phyloP scores from a whole-genome alignment of 2,888 invertebrate genomes.

The Hanleya hanleyi region DNA sequence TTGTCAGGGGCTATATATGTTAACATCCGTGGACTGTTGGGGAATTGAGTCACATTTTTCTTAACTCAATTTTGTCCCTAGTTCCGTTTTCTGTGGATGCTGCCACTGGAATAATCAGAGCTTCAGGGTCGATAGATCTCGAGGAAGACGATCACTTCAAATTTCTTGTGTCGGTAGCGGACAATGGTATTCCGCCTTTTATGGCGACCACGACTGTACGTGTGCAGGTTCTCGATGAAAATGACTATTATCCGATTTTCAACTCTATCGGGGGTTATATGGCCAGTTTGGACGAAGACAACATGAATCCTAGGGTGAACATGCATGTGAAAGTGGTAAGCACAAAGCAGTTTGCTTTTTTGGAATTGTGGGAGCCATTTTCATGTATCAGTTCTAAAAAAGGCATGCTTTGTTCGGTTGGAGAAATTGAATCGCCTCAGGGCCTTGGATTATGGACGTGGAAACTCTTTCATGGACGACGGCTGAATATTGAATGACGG shows the following conservation, averaged over 20 bases:
- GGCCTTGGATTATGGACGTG: too few relatives aligned
- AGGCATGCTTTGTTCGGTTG: too few relatives aligned
- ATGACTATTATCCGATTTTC: constrained; percentile 94
- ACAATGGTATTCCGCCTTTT: constrained; percentile 3
- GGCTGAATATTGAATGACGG: too few relatives aligned
- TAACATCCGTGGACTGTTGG: too few relatives aligned
- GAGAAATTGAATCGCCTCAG: too few relatives aligned
- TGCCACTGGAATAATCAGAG: background rate
- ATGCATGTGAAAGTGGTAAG: background rate
- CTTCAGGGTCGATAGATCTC: background rate
- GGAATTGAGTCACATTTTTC: too few relatives aligned
- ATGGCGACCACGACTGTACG: constrained; percentile 7
- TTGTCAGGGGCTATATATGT: too few relatives aligned
- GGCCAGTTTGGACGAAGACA: constrained; percentile 15
- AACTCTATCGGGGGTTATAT: constrained; percentile 67
- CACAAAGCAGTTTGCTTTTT: too few relatives aligned
- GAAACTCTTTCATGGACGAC: too few relatives aligned
- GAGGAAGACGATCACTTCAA: background rate
- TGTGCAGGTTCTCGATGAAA: constrained; percentile 83
- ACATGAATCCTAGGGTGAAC: background rate
- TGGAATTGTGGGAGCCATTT: too few relatives aligned
- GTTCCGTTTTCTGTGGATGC: background rate
- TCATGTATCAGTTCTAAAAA: too few relatives aligned
- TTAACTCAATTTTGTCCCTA: background rate
- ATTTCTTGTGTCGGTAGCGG: background rate